These are phyloP conservation scores for Pipa parva DNA, from an alignment of 2,113 vertebrate genomes.

Conservation along the genomic window DNA sequence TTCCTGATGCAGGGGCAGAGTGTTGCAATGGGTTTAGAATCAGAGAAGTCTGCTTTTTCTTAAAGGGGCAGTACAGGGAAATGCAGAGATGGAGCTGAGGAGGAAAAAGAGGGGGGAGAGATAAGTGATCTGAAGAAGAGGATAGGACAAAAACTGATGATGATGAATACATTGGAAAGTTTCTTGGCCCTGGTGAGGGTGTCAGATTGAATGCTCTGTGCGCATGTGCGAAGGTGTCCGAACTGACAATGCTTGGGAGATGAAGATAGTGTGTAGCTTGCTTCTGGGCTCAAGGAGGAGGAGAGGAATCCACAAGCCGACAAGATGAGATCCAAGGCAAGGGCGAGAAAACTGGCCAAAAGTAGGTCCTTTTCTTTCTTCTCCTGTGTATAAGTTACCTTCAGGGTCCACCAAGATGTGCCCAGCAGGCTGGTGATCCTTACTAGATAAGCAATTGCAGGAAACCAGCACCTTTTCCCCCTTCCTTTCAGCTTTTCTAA, in stretches of 20 bases:
- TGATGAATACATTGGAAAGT: slow-evolving; percentile 99
- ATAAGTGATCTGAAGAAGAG: slow-evolving; percentile 90
- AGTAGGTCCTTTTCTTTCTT: slow-evolving; percentile 77
- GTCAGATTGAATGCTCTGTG: slow-evolving; percentile 99
- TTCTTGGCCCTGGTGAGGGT: slow-evolving; percentile 98
- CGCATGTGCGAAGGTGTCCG: slow-evolving; percentile 99
- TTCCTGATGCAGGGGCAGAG: slow-evolving; percentile 61
- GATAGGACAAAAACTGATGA: slow-evolving; percentile 79
- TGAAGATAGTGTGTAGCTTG: slow-evolving; percentile 98
- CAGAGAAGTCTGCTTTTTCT: slow-evolving; percentile 62
- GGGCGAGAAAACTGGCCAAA: slow-evolving; percentile 98
- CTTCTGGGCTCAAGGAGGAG: slow-evolving; percentile 97
- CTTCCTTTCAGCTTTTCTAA: slow-evolving; percentile 11
- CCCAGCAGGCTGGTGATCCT: slow-evolving; percentile 39
- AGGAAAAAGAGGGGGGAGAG: slow-evolving; percentile 72
- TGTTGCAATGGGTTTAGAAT: slow-evolving; percentile 31
- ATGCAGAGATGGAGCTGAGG: slow-evolving; percentile 54
- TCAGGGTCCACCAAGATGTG: slow-evolving; percentile 38
- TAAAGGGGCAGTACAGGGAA: slow-evolving; percentile 73
- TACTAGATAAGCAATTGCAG: slow-evolving; percentile 13
- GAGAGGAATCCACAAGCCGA: slow-evolving; percentile 91
- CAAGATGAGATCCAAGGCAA: slow-evolving; percentile 98
- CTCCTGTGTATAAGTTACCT: slow-evolving; percentile 49
- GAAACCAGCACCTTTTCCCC: slow-evolving; percentile 42
- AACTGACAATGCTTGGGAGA: slow-evolving; percentile 99